A percentile compares a stretch with the other conserved stretches of the same genome.
phyloP scores from a whole-genome alignment of 2,113 vertebrate genomes.

The Takifugu flavidus region DNA sequence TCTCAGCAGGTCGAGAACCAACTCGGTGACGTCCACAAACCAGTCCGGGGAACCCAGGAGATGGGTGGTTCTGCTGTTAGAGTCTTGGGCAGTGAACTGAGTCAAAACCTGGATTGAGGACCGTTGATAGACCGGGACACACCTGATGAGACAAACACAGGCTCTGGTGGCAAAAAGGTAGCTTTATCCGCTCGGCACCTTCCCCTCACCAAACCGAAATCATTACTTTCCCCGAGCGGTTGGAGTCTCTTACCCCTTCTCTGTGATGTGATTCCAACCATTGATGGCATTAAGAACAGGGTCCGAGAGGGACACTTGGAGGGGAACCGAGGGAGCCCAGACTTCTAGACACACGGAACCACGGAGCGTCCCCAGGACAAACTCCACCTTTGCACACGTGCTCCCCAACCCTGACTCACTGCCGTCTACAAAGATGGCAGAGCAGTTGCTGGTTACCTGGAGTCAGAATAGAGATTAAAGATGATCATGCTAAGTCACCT shows the following conservation, averaged over 20 bases:
- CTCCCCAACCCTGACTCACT: conserved; percentile 87
- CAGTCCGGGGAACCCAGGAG: conserved; percentile 72
- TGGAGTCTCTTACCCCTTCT: conserved; percentile 40
- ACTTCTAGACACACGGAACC: conserved; percentile 83
- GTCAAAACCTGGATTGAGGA: conserved; percentile 70
- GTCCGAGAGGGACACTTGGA: conserved; percentile 86
- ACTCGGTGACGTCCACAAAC: conserved; percentile 73
- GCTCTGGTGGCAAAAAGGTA: no score
- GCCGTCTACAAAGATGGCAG: conserved; percentile 88
- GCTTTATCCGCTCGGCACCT: no score
- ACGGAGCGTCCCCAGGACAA: conserved; percentile 81
- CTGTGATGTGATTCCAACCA: conserved; percentile 82
- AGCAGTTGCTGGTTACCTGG: conserved; percentile 88
- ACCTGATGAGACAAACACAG: conserved; percentile 48
- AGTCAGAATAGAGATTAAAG: background rate
- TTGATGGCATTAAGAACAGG: conserved; percentile 86
- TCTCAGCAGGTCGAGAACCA: conserved; percentile 62
- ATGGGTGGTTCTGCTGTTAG: conserved; percentile 43
- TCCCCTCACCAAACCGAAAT: background rate
- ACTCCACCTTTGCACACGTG: conserved; percentile 81
- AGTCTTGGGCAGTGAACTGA: conserved; percentile 66
- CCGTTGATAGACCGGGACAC: conserved; percentile 70
- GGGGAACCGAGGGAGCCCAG: conserved; percentile 87
- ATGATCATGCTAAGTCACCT: background rate
- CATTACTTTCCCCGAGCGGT: background rate